phyloP scores from a whole-genome alignment of 2,113 vertebrate genomes.

The Chloroceryle aenea region DNA sequence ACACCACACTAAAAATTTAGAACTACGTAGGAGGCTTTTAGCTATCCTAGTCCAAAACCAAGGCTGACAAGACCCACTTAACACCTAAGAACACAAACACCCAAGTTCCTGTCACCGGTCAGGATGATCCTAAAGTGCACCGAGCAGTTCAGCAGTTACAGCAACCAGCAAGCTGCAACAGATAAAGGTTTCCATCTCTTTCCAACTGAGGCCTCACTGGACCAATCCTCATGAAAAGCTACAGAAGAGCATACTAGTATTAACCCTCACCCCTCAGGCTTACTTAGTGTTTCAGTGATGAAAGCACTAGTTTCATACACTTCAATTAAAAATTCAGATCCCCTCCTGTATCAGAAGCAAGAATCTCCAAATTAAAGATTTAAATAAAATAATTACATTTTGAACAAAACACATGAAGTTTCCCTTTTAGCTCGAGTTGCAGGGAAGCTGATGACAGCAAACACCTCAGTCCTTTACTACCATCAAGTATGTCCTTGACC shows the following conservation, averaged over 20 bases:
- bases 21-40: neutral
- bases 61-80: neutral
- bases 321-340: neutral
- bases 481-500: neutral
- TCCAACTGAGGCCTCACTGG: neutral
- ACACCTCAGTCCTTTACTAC: neutral
- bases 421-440: neutral
- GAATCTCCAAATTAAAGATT: neutral
- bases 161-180: neutral
- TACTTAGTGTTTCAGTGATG: neutral
- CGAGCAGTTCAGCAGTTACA: neutral
- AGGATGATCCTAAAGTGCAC: neutral
- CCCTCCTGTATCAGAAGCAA: neutral
- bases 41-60: neutral
- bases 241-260: neutral
- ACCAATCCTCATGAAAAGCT: neutral
- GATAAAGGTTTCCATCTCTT: neutral
- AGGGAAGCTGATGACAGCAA: neutral
- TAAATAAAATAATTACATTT: neutral
- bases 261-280: neutral
- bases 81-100: neutral
- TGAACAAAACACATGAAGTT: neutral
- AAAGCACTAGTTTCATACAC: neutral
- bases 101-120: neutral
- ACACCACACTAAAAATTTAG: neutral